Evolutionary conservation across 2,113 vertebrate genomes (phyloP).

Genomic region (Ceyx melanurus): DNA sequence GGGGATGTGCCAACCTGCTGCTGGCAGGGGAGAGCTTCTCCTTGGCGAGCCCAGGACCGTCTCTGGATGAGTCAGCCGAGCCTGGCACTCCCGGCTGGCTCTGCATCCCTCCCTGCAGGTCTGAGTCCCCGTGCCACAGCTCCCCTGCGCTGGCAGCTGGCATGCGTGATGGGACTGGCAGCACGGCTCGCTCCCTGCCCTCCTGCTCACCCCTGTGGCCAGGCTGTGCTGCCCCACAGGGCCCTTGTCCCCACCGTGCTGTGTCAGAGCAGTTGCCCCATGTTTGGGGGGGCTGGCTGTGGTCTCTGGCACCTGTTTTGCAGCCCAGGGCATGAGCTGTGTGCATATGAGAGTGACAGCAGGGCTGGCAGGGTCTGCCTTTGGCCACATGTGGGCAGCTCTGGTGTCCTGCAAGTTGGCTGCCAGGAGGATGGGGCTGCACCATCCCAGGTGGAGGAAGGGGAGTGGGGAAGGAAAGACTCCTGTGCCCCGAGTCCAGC

Average conservation of each 20-base stretch:
- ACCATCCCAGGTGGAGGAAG: neutral
- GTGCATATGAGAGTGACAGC: accelerated
- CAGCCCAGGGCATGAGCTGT: neutral
- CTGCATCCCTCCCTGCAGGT: accelerated
- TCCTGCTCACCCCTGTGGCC: accelerated
- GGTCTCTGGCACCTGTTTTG: accelerated
- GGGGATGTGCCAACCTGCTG: neutral
- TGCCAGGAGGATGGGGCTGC: accelerated
- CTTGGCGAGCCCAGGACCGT: neutral
- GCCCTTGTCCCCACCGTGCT: neutral
- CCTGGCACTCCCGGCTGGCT: neutral
- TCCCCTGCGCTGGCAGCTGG: neutral
- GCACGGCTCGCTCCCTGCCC: neutral
- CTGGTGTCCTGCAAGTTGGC: neutral
- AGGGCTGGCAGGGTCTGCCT: neutral
- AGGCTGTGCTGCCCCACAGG: accelerated
- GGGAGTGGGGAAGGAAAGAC: neutral
- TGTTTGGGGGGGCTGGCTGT: neutral
- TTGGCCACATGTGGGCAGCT: accelerated
- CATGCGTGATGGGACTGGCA: accelerated
- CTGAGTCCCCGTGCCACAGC: neutral
- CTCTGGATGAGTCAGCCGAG: neutral
- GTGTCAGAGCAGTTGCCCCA: accelerated
- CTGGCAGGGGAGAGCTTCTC: neutral
- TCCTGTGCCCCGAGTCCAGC: accelerated